Percentiles rank a stretch among this genome's conserved stretches.
Conservation (phyloP, 1,140 invertebrate genomes). For the Amphibalanus amphitrite region DNA sequence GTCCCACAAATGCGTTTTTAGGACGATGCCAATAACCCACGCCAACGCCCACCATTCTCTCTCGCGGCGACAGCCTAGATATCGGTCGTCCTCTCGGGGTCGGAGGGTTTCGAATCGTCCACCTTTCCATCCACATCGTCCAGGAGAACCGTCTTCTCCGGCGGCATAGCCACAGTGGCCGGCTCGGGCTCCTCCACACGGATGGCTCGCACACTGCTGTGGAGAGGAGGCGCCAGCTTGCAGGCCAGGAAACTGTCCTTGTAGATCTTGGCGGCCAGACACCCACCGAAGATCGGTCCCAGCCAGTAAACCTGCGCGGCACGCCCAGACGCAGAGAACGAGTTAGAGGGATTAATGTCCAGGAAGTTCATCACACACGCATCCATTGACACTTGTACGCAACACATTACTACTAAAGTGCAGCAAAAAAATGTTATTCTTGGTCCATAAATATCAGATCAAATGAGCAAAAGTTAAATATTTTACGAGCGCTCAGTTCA, state of each 20-base stretch:
- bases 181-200: not conserved
- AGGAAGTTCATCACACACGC: too few species aligned
- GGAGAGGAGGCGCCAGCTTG: not conserved
- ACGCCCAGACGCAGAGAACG: too few species aligned
- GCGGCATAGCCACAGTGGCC: not conserved
- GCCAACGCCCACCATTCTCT: too few species aligned
- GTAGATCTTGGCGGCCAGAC: constrained; percentile 55
- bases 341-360: too few species aligned
- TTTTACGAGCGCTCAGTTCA: too few species aligned
- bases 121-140: not conserved
- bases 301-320: constrained; percentile 65
- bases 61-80: not conserved
- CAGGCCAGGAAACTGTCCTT: constrained; percentile 45
- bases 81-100: not conserved
- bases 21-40: too few species aligned
- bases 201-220: not conserved
- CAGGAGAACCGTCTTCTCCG: not conserved
- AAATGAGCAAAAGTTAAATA: too few species aligned
- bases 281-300: constrained; percentile 57
- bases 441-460: too few species aligned
- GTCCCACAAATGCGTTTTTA: too few species aligned
- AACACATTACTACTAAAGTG: too few species aligned
- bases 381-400: too few species aligned
- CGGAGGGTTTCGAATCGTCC: not conserved
- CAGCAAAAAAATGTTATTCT: too few species aligned